A percentile compares a stretch with the other conserved stretches of the same genome.
Evolutionary conservation across 2,888 invertebrate genomes (phyloP).

Genomic region (Drosophila mimica): DNA sequence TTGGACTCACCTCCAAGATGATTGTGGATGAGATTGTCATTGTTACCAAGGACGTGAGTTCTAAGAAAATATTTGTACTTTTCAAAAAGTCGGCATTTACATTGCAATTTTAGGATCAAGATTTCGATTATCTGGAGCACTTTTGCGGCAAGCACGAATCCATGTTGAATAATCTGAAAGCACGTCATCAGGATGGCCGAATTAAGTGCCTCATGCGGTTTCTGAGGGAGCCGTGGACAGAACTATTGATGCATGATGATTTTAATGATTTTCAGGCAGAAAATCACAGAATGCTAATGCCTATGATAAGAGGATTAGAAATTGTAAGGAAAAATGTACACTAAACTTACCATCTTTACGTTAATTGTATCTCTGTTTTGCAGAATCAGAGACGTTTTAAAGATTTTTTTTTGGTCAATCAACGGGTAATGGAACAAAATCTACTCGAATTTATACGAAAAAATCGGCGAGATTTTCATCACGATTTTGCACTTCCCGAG

Average conservation of each 20-base stretch:
- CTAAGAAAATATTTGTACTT: not conserved
- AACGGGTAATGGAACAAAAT: constrained; percentile 50
- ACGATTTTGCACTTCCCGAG: constrained; percentile 64
- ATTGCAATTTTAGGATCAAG: constrained; percentile 9
- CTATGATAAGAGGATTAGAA: constrained; percentile 22
- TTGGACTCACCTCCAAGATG: constrained; percentile 62
- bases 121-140: constrained; percentile 72
- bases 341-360: too few species aligned
- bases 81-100: not conserved
- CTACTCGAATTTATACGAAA: constrained; percentile 58
- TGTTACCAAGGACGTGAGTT: constrained; percentile 68
- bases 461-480: constrained; percentile 49
- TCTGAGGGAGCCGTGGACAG: constrained; percentile 74
- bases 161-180: constrained; percentile 72
- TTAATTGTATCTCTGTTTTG: not conserved
- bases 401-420: constrained; percentile 39
- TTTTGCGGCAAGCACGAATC: constrained; percentile 79
- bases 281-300: constrained; percentile 46
- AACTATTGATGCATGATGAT: constrained; percentile 74
- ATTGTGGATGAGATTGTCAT: constrained; percentile 79
- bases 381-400: not conserved
- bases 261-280: constrained; percentile 60
- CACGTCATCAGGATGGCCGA: constrained; percentile 45
- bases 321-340: not conserved
- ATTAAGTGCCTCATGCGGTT: constrained; percentile 72